Conservation (phyloP, 2,797 vertebrate genomes). For the Pipistrellus nathusii region DNA sequence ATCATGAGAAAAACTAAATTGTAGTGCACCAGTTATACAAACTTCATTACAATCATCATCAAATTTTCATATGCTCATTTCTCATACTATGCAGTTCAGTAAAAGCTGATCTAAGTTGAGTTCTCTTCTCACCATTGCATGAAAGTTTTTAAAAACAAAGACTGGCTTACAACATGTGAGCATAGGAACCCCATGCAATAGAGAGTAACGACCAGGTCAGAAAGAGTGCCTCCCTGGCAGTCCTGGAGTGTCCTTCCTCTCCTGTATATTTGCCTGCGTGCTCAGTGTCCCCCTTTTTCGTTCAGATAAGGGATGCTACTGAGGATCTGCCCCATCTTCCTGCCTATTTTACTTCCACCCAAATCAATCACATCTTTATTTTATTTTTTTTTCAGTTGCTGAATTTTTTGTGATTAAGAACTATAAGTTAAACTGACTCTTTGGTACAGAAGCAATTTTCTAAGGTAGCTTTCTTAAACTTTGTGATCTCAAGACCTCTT, state of each 20-base stretch:
- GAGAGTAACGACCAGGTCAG: background rate
- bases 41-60: background rate
- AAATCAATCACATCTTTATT: slow-evolving; percentile 20
- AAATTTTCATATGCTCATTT: background rate
- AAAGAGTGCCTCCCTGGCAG: background rate
- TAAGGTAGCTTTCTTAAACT: slow-evolving; percentile 10
- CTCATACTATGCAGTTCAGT: background rate
- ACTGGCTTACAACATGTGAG: background rate
- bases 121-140: background rate
- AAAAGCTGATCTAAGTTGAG: background rate
- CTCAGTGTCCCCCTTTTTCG: background rate
- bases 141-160: slow-evolving; percentile 7
- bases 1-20: slow-evolving; percentile 18
- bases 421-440: background rate
- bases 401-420: slow-evolving; percentile 23
- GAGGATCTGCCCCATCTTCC: background rate
- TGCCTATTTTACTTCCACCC: background rate
- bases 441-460: slow-evolving; percentile 19
- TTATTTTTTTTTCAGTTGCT: slow-evolving; percentile 5
- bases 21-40: background rate
- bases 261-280: background rate
- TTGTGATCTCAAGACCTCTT: background rate
- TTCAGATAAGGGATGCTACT: background rate
- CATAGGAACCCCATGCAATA: background rate
- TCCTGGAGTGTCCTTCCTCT: background rate